These are phyloP conservation scores for Ctenomys sociabilis DNA, from an alignment of 2,113 vertebrate species.

Conservation along the genomic window DNA sequence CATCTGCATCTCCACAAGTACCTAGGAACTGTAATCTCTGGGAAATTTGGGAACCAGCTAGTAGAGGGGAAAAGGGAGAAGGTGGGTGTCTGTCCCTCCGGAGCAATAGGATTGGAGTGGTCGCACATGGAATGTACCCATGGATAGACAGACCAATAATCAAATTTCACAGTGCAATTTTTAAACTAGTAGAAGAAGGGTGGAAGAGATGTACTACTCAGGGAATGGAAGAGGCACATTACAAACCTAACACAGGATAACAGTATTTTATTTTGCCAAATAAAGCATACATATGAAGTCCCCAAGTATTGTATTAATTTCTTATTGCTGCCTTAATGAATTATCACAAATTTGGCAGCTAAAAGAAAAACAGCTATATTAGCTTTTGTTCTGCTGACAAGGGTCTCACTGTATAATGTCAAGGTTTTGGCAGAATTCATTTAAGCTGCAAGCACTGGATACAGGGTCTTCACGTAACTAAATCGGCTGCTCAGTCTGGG, in stretches of 20 bases:
- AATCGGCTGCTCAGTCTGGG: not conserved
- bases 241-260: not conserved
- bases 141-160: no score
- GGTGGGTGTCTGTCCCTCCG: not conserved
- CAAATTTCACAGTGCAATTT: not conserved
- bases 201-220: not conserved
- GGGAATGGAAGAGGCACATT: not conserved
- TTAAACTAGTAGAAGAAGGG: not conserved
- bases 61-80: fast-evolving
- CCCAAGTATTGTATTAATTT: not conserved
- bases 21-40: not conserved
- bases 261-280: not conserved
- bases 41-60: not conserved
- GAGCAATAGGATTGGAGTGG: fast-evolving
- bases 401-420: not conserved
- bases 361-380: not conserved
- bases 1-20: not conserved
- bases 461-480: not conserved
- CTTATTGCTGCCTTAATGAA: not conserved
- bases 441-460: not conserved
- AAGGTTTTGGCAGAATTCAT: no score
- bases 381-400: not conserved
- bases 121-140: fast-evolving
- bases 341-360: not conserved
- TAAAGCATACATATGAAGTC: not conserved